Percentiles rank a stretch among this genome's conserved stretches.
Conservation (phyloP, 2,888 invertebrate genomes). For the Sinhomidia bicolor region DNA sequence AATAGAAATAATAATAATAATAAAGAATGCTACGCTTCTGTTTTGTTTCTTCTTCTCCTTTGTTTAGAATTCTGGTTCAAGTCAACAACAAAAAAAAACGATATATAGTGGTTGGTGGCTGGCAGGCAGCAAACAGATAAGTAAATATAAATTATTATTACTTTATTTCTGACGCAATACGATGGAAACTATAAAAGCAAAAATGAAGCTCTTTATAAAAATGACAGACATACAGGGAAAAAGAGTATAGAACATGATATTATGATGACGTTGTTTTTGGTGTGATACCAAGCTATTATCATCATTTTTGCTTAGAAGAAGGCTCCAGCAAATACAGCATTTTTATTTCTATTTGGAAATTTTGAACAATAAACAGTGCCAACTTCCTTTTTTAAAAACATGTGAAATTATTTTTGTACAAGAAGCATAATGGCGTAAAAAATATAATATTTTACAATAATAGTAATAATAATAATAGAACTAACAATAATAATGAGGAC, state of each 20-base stretch:
- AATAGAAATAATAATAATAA: background rate
- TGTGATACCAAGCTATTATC: background rate
- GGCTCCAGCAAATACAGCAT: slow-evolving; percentile 19
- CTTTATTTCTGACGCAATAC: background rate
- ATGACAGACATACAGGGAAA: slow-evolving; percentile 1
- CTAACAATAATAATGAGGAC: background rate
- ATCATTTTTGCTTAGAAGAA: background rate
- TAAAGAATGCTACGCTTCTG: slow-evolving; percentile 21
- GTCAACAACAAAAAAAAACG: background rate
- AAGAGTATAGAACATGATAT: background rate
- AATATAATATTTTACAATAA: too few relatives aligned
- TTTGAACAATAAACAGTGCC: slow-evolving; percentile 57
- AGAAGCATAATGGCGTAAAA: too few relatives aligned
- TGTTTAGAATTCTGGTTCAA: background rate
- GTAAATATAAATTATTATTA: background rate
- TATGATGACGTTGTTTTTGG: background rate
- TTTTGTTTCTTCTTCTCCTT: slow-evolving; percentile 31
- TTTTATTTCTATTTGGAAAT: background rate
- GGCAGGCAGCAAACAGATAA: too few relatives aligned
- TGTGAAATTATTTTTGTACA: background rate
- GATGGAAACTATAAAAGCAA: background rate
- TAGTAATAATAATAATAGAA: background rate
- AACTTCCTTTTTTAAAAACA: slow-evolving; percentile 52
- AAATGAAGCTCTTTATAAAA: background rate
- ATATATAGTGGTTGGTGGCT: too few relatives aligned